phyloP scores from a whole-genome alignment of 1,140 invertebrate species.

The Globodera rostochiensis region DNA sequence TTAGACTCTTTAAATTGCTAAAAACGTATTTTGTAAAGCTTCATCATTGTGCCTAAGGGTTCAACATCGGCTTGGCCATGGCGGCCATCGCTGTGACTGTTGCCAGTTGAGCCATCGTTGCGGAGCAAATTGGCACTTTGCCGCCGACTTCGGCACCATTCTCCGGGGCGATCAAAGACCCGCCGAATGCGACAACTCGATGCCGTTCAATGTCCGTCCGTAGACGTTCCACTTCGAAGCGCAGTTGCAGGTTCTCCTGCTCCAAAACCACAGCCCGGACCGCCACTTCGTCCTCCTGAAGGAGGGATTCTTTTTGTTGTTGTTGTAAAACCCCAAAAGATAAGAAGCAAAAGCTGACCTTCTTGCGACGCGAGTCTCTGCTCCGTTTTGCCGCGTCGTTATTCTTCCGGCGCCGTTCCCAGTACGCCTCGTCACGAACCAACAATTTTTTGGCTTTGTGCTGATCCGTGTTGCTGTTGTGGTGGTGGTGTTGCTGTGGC shows the following conservation, averaged over 20 bases:
- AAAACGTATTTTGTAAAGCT: background rate
- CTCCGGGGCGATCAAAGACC: background rate
- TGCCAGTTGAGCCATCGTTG: background rate
- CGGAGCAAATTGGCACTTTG: background rate
- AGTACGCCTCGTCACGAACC: conserved; percentile 80
- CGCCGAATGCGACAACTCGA: conserved; percentile 48
- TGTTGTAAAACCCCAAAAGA: background rate
- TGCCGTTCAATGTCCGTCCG: conserved; percentile 71
- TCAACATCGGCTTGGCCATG: background rate
- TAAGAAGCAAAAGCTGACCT: conserved; percentile 65
- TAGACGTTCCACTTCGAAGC: conserved; percentile 72
- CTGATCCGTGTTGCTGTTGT: background rate
- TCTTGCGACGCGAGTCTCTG: conserved; percentile 81
- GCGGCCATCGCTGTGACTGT: background rate
- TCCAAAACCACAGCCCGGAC: conserved; percentile 83
- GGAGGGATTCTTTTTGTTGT: conserved; percentile 18
- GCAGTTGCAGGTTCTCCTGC: conserved; percentile 76
- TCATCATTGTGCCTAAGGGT: background rate
- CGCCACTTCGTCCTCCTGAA: conserved; percentile 82
- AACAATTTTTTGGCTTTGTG: conserved; percentile 37
- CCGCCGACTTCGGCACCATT: background rate
- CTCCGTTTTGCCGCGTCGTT: conserved; percentile 93
- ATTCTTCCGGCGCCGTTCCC: conserved; percentile 84
- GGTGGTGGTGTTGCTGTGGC: background rate
- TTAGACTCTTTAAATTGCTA: background rate